These are phyloP conservation scores for Cephalopholis sonnerati DNA, from an alignment of 2,113 vertebrate genomes.

Conservation along the genomic window DNA sequence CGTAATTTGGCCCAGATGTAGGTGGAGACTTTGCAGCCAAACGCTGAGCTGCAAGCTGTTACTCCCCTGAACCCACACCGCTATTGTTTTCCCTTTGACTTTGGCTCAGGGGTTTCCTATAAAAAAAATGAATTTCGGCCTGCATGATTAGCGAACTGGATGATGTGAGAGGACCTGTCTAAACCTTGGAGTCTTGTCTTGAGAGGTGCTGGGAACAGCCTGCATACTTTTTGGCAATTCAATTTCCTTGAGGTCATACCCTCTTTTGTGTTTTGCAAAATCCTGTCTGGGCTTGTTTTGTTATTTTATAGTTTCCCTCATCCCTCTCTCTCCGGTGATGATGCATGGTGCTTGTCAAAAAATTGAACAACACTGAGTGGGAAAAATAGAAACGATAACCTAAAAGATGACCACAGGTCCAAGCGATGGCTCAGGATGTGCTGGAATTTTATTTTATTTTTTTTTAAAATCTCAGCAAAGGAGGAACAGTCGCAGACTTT, in stretches of 20 bases:
- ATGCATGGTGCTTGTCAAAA: constrained; percentile 75
- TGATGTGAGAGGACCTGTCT: constrained; percentile 12
- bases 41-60: constrained; percentile 39
- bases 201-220: constrained; percentile 4
- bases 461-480: constrained; percentile 12
- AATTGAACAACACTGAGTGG: constrained; percentile 33
- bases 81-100: constrained; percentile 54
- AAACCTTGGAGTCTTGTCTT: constrained; percentile 12
- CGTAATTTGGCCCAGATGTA: constrained; percentile 76
- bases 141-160: constrained; percentile 2
- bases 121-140: constrained; percentile 21
- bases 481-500: constrained; percentile 32
- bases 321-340: constrained; percentile 53
- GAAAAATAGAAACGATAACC: constrained; percentile 24
- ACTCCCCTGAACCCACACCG: constrained; percentile 17
- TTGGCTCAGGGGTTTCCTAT: constrained; percentile 31
- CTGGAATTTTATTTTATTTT: constrained; percentile 27
- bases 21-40: constrained; percentile 54
- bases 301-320: constrained; percentile 38
- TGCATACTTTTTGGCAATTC: constrained; percentile 43
- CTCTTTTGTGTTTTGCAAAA: constrained; percentile 38
- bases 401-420: constrained; percentile 50
- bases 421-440: constrained; percentile 41
- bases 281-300: constrained; percentile 51
- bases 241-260: constrained; percentile 57